These are phyloP conservation scores for Charaxes varanes DNA, from an alignment of 1,140 invertebrate genomes.

Conservation along the genomic window DNA sequence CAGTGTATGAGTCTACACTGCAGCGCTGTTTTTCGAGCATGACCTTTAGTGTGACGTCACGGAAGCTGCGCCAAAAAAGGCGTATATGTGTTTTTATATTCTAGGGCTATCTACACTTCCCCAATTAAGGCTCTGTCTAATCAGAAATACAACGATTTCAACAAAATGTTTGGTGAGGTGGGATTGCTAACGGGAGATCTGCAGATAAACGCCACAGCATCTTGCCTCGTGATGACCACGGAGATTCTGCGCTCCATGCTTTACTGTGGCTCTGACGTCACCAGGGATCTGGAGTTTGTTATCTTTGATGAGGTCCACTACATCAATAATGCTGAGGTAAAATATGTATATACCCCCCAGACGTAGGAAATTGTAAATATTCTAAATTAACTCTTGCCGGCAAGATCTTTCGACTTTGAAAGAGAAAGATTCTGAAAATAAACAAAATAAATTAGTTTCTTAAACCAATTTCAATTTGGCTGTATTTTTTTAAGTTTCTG, in stretches of 20 bases:
- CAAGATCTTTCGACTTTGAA: no score
- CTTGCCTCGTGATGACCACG: slow-evolving; percentile 99
- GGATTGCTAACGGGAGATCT: slow-evolving; percentile 97
- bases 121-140: slow-evolving; percentile 99
- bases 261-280: slow-evolving; percentile 95
- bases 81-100: slow-evolving; percentile 38
- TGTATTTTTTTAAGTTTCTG: no score
- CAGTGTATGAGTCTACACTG: no score
- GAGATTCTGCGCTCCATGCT: slow-evolving; percentile 98
- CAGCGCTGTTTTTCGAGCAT: no score
- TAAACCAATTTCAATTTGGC: no score
- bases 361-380: no score
- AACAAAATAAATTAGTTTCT: no score
- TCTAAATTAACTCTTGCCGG: no score
- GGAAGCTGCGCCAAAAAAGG: no score
- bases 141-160: slow-evolving; percentile 99
- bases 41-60: no score
- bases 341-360: no score
- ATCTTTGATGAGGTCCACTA: slow-evolving; percentile 99
- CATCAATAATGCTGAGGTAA: slow-evolving; percentile 95
- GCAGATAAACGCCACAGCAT: slow-evolving; percentile 94
- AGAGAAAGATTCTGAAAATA: no score
- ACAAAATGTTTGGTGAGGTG: slow-evolving; percentile 92
- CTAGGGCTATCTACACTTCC: slow-evolving; percentile 97
- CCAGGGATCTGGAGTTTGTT: slow-evolving; percentile 97